phyloP scores from a whole-genome alignment of 2,797 vertebrate species.

The Sebastes umbrosus region DNA sequence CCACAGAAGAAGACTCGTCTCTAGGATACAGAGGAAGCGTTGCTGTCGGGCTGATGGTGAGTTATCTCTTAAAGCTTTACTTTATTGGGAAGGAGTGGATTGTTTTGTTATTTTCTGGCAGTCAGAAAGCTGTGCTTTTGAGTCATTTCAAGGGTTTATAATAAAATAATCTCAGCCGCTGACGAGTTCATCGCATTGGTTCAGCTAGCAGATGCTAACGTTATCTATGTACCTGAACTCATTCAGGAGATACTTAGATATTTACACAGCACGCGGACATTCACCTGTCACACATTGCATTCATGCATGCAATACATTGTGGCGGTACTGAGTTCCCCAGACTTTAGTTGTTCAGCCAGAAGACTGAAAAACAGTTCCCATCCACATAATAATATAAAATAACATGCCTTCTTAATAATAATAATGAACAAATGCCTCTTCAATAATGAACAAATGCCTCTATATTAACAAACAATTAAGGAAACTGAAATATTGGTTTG shows the following conservation, averaged over 20 bases:
- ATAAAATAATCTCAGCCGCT: rapidly evolving
- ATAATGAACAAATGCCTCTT: no score
- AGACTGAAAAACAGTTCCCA: no score
- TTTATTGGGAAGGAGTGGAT: rapidly evolving
- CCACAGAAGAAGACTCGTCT: conserved; percentile 38
- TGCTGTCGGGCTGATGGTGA: neutral
- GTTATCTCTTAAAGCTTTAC: neutral
- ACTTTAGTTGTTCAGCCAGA: no score
- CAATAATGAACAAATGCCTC: no score
- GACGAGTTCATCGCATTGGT: neutral
- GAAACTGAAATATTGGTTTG: no score
- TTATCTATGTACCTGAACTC: neutral
- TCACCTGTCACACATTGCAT: neutral
- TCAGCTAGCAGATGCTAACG: conserved; percentile 2
- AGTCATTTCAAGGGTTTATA: rapidly evolving
- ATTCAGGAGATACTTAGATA: neutral
- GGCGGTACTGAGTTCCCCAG: no score
- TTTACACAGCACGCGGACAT: neutral
- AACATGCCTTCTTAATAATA: no score
- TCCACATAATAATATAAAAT: no score
- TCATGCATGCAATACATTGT: neutral
- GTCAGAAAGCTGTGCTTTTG: rapidly evolving
- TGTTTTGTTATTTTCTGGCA: rapidly evolving
- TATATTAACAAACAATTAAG: no score
- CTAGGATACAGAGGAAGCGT: conserved; percentile 52